These are phyloP conservation scores for Vimba vimba DNA, from an alignment of 2,113 vertebrate genomes.

Conservation along the genomic window DNA sequence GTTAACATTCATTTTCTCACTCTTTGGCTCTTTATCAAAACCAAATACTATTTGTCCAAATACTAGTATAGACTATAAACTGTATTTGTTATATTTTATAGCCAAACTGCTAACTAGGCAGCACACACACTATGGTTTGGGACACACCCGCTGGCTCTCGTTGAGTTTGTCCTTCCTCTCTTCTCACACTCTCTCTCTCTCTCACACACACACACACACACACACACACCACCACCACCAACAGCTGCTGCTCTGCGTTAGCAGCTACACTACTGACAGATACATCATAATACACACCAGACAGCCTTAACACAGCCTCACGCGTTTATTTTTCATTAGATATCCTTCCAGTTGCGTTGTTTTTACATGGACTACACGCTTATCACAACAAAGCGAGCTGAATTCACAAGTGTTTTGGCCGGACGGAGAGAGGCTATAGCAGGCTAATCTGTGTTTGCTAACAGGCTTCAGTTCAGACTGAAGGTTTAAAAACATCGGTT, in stretches of 20 bases:
- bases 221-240: not conserved
- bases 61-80: too few relatives aligned
- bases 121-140: not conserved
- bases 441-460: constrained; percentile 41
- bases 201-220: not conserved
- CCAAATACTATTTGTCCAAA: too few relatives aligned
- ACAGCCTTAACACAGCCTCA: not conserved
- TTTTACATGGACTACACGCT: constrained; percentile 34
- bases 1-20: too few relatives aligned
- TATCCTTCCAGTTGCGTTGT: not conserved
- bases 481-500: not conserved
- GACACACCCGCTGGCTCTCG: not conserved
- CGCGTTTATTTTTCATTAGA: not conserved
- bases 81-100: not conserved
- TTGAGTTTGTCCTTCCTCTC: constrained; percentile 7
- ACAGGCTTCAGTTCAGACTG: constrained; percentile 6
- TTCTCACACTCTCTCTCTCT: not conserved
- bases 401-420: constrained; percentile 8
- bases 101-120: not conserved
- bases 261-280: not conserved
- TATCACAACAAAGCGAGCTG: constrained; percentile 19
- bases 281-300: not conserved
- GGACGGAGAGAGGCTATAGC: not conserved
- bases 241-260: constrained; percentile 21
- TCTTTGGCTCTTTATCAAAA: too few relatives aligned